Conservation (phyloP, 2,888 invertebrate species). For the Argynnis bischoffii region DNA sequence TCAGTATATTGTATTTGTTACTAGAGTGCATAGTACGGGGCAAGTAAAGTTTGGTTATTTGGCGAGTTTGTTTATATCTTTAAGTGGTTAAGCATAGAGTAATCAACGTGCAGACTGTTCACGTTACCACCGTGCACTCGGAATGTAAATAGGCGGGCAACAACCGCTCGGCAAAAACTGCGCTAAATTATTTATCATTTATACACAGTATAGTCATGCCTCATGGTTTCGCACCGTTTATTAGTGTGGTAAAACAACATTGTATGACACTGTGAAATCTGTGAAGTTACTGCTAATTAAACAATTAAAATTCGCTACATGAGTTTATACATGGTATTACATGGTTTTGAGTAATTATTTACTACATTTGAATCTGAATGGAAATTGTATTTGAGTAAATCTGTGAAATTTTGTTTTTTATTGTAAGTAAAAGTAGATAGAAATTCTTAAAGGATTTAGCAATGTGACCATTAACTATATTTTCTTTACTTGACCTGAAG, state of each 20-base stretch:
- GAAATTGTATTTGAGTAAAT: no score
- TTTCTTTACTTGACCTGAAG: not conserved
- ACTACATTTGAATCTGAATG: no score
- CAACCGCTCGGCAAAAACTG: conserved; percentile 51
- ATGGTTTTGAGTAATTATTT: not conserved
- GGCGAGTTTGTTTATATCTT: conserved; percentile 6
- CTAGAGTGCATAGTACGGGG: no score
- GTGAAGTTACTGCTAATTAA: not conserved
- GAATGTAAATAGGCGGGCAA: conserved; percentile 67
- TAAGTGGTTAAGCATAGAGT: conserved; percentile 22
- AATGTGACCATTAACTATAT: no score
- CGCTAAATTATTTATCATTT: conserved; percentile 53
- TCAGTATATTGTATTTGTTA: no score
- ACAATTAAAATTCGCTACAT: not conserved
- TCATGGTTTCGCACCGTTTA: conserved; percentile 35
- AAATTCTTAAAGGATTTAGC: no score
- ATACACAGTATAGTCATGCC: conserved; percentile 39
- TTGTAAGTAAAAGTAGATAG: not conserved
- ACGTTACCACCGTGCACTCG: conserved; percentile 46
- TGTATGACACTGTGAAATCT: conserved; percentile 18
- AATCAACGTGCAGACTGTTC: conserved; percentile 36
- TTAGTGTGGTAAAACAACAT: conserved; percentile 33
- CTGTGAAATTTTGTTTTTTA: not conserved
- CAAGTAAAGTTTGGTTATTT: no score
- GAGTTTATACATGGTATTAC: not conserved